These are phyloP conservation scores for Lasiommata megera DNA, from an alignment of 2,888 invertebrate species.

Conservation along the genomic window DNA sequence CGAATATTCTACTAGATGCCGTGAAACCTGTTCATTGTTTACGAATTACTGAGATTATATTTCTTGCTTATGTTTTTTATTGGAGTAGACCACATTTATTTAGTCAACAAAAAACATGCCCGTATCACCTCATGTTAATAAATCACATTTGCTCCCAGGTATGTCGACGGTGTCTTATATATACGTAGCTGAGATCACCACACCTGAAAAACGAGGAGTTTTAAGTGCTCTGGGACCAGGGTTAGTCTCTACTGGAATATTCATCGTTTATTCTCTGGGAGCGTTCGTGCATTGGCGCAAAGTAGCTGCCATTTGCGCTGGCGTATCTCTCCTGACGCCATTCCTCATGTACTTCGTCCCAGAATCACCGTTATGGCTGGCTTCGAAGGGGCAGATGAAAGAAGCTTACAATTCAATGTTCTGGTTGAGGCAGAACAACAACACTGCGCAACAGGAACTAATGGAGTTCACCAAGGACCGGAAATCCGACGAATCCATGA, in stretches of 20 bases:
- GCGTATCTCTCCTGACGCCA: constrained; percentile 78
- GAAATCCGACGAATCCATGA: constrained; percentile 59
- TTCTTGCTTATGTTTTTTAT: no score
- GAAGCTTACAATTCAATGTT: constrained; percentile 83
- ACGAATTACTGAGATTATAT: no score
- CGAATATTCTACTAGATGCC: no score
- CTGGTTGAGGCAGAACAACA: constrained; percentile 84
- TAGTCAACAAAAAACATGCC: no score
- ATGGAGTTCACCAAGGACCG: constrained; percentile 80
- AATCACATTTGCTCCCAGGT: constrained; percentile 63
- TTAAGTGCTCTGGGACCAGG: constrained; percentile 86
- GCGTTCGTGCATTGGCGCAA: constrained; percentile 85
- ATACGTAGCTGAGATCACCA: constrained; percentile 86
- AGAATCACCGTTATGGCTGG: constrained; percentile 86
- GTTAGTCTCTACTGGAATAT: constrained; percentile 86
- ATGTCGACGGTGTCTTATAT: constrained; percentile 86
- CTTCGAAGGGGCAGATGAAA: constrained; percentile 81
- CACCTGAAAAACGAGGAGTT: constrained; percentile 85
- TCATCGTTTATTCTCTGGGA: constrained; percentile 85
- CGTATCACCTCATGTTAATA: not conserved
- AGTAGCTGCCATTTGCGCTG: constrained; percentile 84
- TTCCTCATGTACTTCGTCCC: constrained; percentile 83
- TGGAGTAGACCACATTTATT: no score
- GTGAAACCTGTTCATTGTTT: no score
- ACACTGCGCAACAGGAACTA: constrained; percentile 83